phyloP scores from a whole-genome alignment of 2,113 vertebrate genomes.

The Bos javanicus region DNA sequence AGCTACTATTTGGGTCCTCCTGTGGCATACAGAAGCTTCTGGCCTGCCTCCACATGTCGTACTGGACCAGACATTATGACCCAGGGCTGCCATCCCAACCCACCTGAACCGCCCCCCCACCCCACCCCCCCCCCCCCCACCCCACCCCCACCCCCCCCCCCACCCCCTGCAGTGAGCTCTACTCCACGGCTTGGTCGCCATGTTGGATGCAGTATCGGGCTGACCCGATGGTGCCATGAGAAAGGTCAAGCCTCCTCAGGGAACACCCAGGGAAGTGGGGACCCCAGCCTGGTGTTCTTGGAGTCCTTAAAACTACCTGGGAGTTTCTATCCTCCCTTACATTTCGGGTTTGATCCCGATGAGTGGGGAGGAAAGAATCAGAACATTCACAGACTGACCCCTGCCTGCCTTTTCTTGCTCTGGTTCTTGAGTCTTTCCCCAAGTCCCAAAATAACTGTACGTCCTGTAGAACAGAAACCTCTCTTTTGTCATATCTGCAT shows the following conservation, averaged over 20 bases:
- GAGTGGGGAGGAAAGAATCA: not conserved
- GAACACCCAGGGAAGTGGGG: not conserved
- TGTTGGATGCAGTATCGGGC: too few relatives aligned
- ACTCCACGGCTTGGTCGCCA: not conserved
- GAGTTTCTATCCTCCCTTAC: not conserved
- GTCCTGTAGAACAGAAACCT: not conserved
- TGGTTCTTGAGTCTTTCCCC: not conserved
- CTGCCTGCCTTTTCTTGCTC: not conserved
- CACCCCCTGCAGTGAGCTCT: not conserved
- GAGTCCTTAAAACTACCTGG: not conserved
- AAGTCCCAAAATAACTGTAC: not conserved
- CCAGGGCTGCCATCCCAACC: not conserved
- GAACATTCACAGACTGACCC: not conserved
- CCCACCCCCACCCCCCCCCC: too few relatives aligned
- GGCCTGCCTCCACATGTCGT: not conserved
- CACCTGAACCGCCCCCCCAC: too few relatives aligned
- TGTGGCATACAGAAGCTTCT: not conserved
- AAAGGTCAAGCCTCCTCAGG: not conserved
- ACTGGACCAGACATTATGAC: not conserved
- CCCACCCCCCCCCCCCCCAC: accelerated
- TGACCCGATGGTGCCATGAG: not conserved
- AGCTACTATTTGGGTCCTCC: not conserved
- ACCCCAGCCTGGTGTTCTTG: not conserved
- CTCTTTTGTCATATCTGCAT: not conserved
- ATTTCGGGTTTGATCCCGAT: not conserved